These are phyloP conservation scores for Trissoscelio sp. DNA, from an alignment of 2,888 invertebrate genomes.

Conservation along the genomic window DNA sequence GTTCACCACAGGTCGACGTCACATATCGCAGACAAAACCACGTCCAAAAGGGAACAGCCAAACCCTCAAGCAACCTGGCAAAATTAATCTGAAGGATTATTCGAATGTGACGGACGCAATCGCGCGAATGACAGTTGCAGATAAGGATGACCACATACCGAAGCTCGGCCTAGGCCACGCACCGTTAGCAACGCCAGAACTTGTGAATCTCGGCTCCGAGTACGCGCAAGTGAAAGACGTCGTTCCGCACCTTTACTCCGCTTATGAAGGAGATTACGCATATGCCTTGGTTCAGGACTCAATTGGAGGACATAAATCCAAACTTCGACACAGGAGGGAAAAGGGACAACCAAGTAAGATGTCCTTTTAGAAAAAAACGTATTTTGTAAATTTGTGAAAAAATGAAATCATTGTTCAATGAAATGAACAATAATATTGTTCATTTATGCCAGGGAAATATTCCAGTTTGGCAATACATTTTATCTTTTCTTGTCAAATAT, in stretches of 20 bases:
- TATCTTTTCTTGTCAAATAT: too few species aligned
- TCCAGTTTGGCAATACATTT: too few species aligned
- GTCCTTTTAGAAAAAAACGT: neutral
- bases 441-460: too few species aligned
- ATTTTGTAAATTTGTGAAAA: too few species aligned
- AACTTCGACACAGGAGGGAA: conserved; percentile 86
- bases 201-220: conserved; percentile 89
- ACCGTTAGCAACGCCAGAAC: conserved; percentile 90
- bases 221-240: conserved; percentile 89
- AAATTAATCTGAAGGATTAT: conserved; percentile 94
- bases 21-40: conserved; percentile 86
- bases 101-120: conserved; percentile 95
- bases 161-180: conserved; percentile 85
- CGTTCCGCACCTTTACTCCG: conserved; percentile 84
- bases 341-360: conserved; percentile 86
- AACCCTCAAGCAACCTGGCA: conserved; percentile 93
- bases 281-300: conserved; percentile 89
- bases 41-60: conserved; percentile 88
- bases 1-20: conserved; percentile 89
- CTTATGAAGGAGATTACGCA: conserved; percentile 86
- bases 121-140: conserved; percentile 86
- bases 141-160: conserved; percentile 82
- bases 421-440: too few species aligned
- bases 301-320: conserved; percentile 85
- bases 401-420: too few species aligned